Conservation (phyloP, 2,888 invertebrate genomes). For the Drosophila demipolita region DNA sequence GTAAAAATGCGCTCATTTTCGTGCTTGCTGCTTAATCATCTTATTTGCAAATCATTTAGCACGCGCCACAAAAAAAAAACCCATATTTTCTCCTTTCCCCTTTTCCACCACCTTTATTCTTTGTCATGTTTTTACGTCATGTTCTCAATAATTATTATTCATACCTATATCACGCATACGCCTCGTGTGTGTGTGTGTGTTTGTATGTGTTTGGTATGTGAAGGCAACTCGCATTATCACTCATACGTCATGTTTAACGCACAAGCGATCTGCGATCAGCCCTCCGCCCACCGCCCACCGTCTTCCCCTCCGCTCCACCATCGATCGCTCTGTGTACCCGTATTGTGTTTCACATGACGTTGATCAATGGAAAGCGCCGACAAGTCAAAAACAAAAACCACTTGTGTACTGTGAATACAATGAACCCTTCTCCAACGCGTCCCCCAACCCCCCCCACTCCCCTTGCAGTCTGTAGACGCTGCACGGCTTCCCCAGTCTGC, state of each 20-base stretch:
- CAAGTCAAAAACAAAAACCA: slow-evolving; percentile 50
- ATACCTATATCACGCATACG: slow-evolving; percentile 60
- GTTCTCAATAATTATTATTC: slow-evolving; percentile 18
- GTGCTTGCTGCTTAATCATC: slow-evolving; percentile 20
- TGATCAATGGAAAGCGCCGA: slow-evolving; percentile 70
- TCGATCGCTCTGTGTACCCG: slow-evolving; percentile 54
- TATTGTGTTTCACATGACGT: slow-evolving; percentile 61
- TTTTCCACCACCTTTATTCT: too few relatives aligned
- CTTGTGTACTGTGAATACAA: slow-evolving; percentile 50
- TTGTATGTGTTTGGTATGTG: slow-evolving; percentile 38
- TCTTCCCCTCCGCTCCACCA: background rate
- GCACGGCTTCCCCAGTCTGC: slow-evolving; percentile 10
- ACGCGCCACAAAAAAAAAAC: slow-evolving; percentile 11
- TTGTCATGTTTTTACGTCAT: slow-evolving; percentile 5
- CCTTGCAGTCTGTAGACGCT: background rate
- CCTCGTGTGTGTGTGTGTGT: slow-evolving; percentile 27
- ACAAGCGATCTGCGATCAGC: slow-evolving; percentile 21
- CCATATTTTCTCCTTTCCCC: background rate
- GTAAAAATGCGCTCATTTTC: slow-evolving; percentile 5
- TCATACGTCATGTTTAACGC: slow-evolving; percentile 71
- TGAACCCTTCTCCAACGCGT: slow-evolving; percentile 3
- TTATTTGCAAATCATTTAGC: slow-evolving; percentile 21
- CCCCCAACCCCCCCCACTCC: background rate
- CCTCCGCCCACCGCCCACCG: background rate
- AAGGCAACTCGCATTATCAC: slow-evolving; percentile 65